Base-by-base conservation (phyloP, 2,888 invertebrate species). In the Drosophila bunnanda region DNA sequence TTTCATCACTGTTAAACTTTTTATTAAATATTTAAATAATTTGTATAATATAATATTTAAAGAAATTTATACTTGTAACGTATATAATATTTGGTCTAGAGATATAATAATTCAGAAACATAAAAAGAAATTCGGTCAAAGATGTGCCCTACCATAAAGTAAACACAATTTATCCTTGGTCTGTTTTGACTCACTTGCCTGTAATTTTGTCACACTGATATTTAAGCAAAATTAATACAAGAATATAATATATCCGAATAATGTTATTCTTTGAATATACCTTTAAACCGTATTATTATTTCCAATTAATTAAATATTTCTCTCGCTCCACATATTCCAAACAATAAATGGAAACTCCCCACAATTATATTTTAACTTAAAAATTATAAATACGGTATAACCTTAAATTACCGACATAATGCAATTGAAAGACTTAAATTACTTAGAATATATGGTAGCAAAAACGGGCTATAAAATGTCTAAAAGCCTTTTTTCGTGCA, bases 381-480 rank as follows among this genome's bases (percentile, higher is more conserved):
- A 20, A 20, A 28, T 34, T 20, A 7, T 7, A 34, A 57, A 17
- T 36, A 13, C 28, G n/a, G 4, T 9, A 15, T 20, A 8, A 7
- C 15, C 38, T n/a, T 52, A 13, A 20, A 38, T 20, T 12, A 28
- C 10, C 17, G 15, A 20, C 36, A 36, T 48, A 15, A 15, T 28
- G 28, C 36, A 50, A 48, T 43, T 30, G 17, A 25, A 59, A 36
- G 22, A 55, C 59, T 55, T 60, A 60, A 67, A 67, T 60, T 68
- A 56, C 60, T 52, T 36, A 32, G 22, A 38, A 67, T 55, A 70
- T 59, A 58, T 67, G 66, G 52, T 15, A 15, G 57, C 2, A 41
- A 38, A 38, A 52, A 34, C 28, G 38, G 9, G 5, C 36, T 38
- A 28, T 6, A 12, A 30, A 20, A 30, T 20, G 20, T 22, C 30